Percentiles rank a stretch among this genome's conserved stretches.
Evolutionary conservation across 1,140 invertebrate species (phyloP).

Genomic region (Papilio polyxenes): DNA sequence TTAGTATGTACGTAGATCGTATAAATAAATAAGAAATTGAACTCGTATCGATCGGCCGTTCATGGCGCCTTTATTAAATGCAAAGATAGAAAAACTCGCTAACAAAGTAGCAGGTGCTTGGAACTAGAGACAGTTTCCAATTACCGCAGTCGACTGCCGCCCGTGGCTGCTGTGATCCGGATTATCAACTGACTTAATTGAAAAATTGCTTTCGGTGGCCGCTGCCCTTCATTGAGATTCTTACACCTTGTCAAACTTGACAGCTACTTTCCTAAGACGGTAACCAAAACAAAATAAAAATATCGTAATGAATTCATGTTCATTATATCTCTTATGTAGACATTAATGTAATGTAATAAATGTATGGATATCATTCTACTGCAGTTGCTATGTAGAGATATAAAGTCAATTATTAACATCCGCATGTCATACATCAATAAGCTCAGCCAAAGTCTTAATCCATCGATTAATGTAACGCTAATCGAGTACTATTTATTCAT

Average conservation of each 20-base stretch:
- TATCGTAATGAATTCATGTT: not conserved
- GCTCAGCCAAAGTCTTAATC: conserved; percentile 49
- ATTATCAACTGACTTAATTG: conserved; percentile 75
- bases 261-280: conserved; percentile 25
- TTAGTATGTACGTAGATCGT: conserved; percentile 37
- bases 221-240: conserved; percentile 50
- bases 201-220: conserved; percentile 65
- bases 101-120: conserved; percentile 57
- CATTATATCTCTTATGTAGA: not conserved
- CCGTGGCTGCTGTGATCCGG: conserved; percentile 66
- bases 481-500: conserved; percentile 70
- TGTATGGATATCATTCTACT: not conserved
- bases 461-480: conserved; percentile 61
- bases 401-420: conserved; percentile 48
- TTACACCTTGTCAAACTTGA: conserved; percentile 61
- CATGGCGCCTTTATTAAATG: conserved; percentile 41
- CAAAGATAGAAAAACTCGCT: conserved; percentile 41
- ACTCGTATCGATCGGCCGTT: not conserved
- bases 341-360: not conserved
- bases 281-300: not conserved
- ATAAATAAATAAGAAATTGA: conserved; percentile 30
- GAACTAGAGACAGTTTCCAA: conserved; percentile 67
- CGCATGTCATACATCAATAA: conserved; percentile 53
- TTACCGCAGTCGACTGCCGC: conserved; percentile 55
- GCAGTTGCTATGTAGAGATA: not conserved